Base-by-base conservation (phyloP, 2,113 vertebrate species). In the Amphiprion ocellaris region DNA sequence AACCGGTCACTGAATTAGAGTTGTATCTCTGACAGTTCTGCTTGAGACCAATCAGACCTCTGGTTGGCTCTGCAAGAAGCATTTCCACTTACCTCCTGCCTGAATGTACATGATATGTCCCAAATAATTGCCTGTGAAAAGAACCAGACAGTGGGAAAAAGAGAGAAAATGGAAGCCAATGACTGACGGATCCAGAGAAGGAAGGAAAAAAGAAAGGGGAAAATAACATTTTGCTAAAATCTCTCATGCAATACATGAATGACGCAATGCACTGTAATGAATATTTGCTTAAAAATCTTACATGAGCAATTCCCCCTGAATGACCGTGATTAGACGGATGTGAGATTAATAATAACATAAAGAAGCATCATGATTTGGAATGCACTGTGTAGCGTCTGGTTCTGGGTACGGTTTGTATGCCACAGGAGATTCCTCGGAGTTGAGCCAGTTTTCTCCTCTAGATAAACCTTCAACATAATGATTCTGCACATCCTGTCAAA, bases 41-140 rank as follows among this genome's bases (percentile, higher is more conserved):
- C 80, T 90, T 77, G 54, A 87, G 86, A 82, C 71, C 85, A 90
- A 87, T 93, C 83, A 87, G 68, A 47, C 39, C 80, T 85, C 67
- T 70, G 76, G 60, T 78, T 87, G 84, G 75, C 76, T 75, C 33
- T 4, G 1, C 72, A 53, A 55, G 63, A 79, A 81, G 79, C 64
- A 79, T 72, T 76, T 89, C 60, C 64, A 80, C 79, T 87, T 73
- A 50, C 55, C 66, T 77, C 15, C 55, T 55, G 37, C 68, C 46
- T 62, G 53, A 72, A 81, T 73, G 70, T 74, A 65, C 83, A 65
- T 72, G 72, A 80, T 89, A 58, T 82, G 90, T 86, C 50, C 74
- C n/a, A 71, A 83, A 87, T 55, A 49, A 83, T 64, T 85, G 11
- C 12, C 11, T 74, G 17, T 78, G 63, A 65, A 75, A 58, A 50